Percentiles rank a stretch among this genome's conserved stretches.
phyloP scores from a whole-genome alignment of 2,113 vertebrate genomes.

The Ctenomys sociabilis region DNA sequence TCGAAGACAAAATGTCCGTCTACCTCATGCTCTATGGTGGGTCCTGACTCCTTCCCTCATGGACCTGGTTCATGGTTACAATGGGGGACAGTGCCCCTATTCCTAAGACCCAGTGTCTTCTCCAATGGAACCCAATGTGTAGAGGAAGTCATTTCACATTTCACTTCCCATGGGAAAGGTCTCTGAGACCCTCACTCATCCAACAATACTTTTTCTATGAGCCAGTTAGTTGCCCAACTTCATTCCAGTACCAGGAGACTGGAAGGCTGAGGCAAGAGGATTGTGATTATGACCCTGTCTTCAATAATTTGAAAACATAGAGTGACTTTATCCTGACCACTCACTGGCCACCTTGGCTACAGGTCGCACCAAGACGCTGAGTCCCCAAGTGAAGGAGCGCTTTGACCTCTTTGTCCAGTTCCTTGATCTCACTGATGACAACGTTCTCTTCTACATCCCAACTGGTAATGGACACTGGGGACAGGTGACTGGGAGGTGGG shows the following conservation, averaged over 20 bases:
- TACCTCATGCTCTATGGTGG: conserved; percentile 91
- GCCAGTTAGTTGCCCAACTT: background rate
- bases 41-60: background rate
- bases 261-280: no score
- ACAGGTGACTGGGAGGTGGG: no score
- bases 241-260: background rate
- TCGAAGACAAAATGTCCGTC: conserved; percentile 70
- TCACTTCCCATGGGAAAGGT: background rate
- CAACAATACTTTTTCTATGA: background rate
- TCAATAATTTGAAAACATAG: no score
- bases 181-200: background rate
- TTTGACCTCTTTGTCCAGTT: no score
- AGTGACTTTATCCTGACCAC: no score
- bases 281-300: no score
- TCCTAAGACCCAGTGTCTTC: background rate
- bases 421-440: no score
- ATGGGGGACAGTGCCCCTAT: background rate
- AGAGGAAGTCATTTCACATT: background rate
- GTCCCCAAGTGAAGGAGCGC: no score
- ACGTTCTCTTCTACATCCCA: no score
- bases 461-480: no score
- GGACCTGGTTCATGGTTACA: rapidly evolving
- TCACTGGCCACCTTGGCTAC: no score
- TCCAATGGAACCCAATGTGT: background rate
- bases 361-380: no score